These are phyloP conservation scores for Cataglyphis albicans DNA, from an alignment of 2,888 invertebrate genomes.

Conservation along the genomic window DNA sequence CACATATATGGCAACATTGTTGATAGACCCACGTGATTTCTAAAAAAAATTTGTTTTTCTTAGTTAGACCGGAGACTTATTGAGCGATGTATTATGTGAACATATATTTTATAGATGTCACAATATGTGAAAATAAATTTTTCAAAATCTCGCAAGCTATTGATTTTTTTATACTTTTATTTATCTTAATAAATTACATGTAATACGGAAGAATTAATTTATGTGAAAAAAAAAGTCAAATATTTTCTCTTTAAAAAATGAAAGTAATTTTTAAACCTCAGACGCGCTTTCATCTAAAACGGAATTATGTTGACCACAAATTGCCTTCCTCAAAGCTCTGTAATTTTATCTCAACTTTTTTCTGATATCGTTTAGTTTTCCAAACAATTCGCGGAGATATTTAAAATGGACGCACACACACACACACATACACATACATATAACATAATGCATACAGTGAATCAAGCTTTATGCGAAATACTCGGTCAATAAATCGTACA, in stretches of 20 bases:
- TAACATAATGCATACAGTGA: not conserved
- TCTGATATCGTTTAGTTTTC: not conserved
- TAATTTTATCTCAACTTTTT: not conserved
- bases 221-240: not conserved
- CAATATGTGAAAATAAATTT: not conserved
- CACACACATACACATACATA: not conserved
- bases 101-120: not conserved
- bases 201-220: not conserved
- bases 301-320: not conserved
- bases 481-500: not conserved
- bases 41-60: too few relatives aligned
- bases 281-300: not conserved
- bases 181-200: not conserved
- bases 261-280: not conserved
- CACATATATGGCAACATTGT: too few relatives aligned
- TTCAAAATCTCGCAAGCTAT: not conserved
- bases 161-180: not conserved
- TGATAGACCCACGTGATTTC: too few relatives aligned
- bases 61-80: too few relatives aligned
- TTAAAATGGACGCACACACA: not conserved
- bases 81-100: not conserved
- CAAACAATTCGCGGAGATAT: not conserved
- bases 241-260: not conserved
- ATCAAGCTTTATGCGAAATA: not conserved
- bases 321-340: not conserved